phyloP scores from a whole-genome alignment of 1,140 invertebrate genomes.

The Macrotrachela quadricornifera region DNA sequence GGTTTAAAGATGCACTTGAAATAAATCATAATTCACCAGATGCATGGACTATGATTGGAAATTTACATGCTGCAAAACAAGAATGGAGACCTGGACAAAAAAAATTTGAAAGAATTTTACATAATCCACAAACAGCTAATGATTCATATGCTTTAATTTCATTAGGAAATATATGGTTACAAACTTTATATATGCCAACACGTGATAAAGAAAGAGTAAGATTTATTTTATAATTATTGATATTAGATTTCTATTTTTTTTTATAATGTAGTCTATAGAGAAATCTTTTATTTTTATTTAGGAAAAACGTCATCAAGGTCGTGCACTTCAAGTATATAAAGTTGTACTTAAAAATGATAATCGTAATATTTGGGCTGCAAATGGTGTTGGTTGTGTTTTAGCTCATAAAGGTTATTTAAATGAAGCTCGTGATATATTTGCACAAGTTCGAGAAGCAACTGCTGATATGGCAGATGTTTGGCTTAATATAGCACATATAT shows the following conservation, averaged over 20 bases:
- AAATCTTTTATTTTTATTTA: slow-evolving; percentile 21
- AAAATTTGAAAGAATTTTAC: slow-evolving; percentile 91
- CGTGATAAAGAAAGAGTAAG: slow-evolving; percentile 56
- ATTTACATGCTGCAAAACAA: slow-evolving; percentile 84
- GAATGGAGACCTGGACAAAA: slow-evolving; percentile 95
- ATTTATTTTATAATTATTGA: too few species aligned
- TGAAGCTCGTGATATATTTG: slow-evolving; percentile 92
- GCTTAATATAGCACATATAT: slow-evolving; percentile 97
- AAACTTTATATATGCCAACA: slow-evolving; percentile 51
- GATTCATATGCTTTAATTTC: slow-evolving; percentile 91
- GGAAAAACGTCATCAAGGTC: slow-evolving; percentile 30
- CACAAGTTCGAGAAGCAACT: slow-evolving; percentile 85
- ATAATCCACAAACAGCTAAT: slow-evolving; percentile 45
- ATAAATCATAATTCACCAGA: slow-evolving; percentile 79
- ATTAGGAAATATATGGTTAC: slow-evolving; percentile 90
- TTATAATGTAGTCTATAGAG: too few species aligned
- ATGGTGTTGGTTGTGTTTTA: slow-evolving; percentile 58
- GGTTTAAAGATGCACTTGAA: slow-evolving; percentile 90
- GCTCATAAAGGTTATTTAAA: slow-evolving; percentile 56
- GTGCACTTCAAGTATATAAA: slow-evolving; percentile 78
- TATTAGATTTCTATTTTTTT: too few species aligned
- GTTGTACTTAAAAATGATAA: slow-evolving; percentile 74
- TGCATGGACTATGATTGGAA: slow-evolving; percentile 86
- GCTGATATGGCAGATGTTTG: slow-evolving; percentile 97
- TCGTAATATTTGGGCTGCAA: slow-evolving; percentile 92